These are phyloP conservation scores for Conus canariensis DNA, from an alignment of 2,888 invertebrate species.

Conservation along the genomic window DNA sequence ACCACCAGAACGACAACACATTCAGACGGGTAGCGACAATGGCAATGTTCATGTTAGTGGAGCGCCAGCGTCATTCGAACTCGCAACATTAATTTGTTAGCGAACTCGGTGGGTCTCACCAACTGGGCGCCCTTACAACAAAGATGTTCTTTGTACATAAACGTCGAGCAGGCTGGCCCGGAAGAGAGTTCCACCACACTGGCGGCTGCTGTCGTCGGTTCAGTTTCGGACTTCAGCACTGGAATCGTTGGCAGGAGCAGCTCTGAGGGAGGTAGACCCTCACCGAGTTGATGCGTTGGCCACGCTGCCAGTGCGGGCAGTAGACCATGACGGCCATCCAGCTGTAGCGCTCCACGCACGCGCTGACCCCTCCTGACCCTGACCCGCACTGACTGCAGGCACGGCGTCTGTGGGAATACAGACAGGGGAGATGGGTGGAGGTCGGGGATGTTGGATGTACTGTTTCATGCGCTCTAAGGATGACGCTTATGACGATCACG, in stretches of 20 bases:
- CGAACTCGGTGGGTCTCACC: too few relatives aligned
- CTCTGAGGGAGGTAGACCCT: constrained; percentile 23
- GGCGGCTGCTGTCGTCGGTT: too few relatives aligned
- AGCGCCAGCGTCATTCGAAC: too few relatives aligned
- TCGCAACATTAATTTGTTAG: too few relatives aligned
- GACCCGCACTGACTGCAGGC: not conserved
- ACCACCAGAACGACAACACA: too few relatives aligned
- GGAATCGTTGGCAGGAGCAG: constrained; percentile 23
- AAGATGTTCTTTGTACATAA: too few relatives aligned
- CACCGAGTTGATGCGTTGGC: not conserved
- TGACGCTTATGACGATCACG: not conserved
- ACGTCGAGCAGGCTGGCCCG: too few relatives aligned
- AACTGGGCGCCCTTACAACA: too few relatives aligned
- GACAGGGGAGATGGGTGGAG: not conserved
- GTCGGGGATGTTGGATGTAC: not conserved
- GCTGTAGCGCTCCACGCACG: constrained; percentile 27
- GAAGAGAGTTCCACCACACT: not conserved
- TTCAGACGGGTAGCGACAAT: too few relatives aligned
- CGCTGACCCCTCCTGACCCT: not conserved
- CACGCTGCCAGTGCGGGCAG: constrained; percentile 27
- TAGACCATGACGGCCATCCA: constrained; percentile 33
- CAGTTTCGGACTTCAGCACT: not conserved
- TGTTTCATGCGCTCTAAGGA: not conserved
- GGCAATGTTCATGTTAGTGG: too few relatives aligned
- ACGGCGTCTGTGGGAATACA: not conserved